phyloP scores from a whole-genome alignment of 2,797 vertebrate genomes.

The Paratrypauchen microcephalus region DNA sequence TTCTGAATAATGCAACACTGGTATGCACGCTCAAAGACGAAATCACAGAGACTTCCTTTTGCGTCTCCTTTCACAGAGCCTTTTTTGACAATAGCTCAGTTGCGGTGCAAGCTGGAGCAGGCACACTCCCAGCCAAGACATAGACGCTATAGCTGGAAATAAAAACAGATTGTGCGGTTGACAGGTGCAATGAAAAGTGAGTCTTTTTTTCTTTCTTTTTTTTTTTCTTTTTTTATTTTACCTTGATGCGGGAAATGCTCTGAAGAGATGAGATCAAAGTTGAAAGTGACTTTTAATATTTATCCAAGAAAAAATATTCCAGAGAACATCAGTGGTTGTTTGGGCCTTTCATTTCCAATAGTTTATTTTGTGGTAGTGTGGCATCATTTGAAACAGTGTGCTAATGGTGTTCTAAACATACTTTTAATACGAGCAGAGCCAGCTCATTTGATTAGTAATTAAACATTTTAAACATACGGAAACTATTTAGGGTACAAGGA shows the following conservation, averaged over 20 bases:
- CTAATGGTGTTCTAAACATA: constrained; percentile 27
- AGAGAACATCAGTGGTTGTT: constrained; percentile 66
- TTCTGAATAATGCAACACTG: constrained; percentile 49
- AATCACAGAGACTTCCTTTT: constrained; percentile 50
- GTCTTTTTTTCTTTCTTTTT: constrained; percentile 35
- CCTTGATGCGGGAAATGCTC: constrained; percentile 66
- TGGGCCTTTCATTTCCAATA: constrained; percentile 49
- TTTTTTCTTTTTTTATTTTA: constrained; percentile 2
- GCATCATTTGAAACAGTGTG: constrained; percentile 36
- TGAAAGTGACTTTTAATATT: constrained; percentile 68
- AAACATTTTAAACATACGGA: background rate
- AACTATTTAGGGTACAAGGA: background rate
- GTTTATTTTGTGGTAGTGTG: constrained; percentile 48
- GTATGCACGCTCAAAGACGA: constrained; percentile 13
- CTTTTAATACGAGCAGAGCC: constrained; percentile 1
- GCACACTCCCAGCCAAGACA: constrained; percentile 54
- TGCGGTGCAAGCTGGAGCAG: constrained; percentile 19
- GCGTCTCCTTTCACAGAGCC: constrained; percentile 50
- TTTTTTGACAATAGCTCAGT: constrained; percentile 61
- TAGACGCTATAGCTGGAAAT: constrained; percentile 55
- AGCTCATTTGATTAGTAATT: constrained; percentile 13
- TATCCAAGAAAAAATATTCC: constrained; percentile 68
- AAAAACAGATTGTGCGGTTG: constrained; percentile 70
- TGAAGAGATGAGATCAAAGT: constrained; percentile 69
- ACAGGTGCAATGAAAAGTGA: constrained; percentile 68